These are phyloP conservation scores for Acanthisitta chloris DNA, from an alignment of 2,113 vertebrate species.

Conservation along the genomic window DNA sequence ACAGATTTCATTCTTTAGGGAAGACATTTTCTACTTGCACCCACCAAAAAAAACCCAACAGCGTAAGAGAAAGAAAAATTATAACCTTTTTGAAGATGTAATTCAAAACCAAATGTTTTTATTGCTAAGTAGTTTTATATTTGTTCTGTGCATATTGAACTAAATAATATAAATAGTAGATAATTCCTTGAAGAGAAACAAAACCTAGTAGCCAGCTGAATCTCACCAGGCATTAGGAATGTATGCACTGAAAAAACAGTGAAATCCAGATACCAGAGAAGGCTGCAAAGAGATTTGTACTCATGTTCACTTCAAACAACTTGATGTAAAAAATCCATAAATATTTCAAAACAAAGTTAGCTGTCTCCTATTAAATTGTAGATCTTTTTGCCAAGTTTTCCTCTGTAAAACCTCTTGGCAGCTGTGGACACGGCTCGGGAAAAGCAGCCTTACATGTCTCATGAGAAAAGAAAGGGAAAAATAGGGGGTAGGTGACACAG, in stretches of 20 bases:
- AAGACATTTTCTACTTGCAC: background rate
- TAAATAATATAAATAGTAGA: background rate
- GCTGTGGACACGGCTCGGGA: background rate
- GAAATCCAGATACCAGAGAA: background rate
- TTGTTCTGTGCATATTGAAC: background rate
- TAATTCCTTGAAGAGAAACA: background rate
- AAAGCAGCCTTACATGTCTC: background rate
- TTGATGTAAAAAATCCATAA: background rate
- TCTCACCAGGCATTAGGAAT: background rate
- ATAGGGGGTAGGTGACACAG: rapidly evolving
- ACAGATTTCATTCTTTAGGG: background rate
- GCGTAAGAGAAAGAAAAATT: background rate
- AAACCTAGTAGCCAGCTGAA: background rate
- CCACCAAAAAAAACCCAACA: background rate
- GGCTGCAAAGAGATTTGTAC: background rate
- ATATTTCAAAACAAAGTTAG: background rate
- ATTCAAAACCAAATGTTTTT: background rate
- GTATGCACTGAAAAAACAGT: background rate
- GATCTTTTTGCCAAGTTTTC: background rate
- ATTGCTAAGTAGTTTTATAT: background rate
- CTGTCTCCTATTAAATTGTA: background rate
- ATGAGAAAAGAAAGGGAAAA: background rate
- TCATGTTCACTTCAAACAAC: background rate
- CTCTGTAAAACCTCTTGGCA: background rate
- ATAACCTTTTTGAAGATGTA: background rate